Evolutionary conservation across 2,888 invertebrate species (phyloP).

Genomic region (Trachelus iudaicus): DNA sequence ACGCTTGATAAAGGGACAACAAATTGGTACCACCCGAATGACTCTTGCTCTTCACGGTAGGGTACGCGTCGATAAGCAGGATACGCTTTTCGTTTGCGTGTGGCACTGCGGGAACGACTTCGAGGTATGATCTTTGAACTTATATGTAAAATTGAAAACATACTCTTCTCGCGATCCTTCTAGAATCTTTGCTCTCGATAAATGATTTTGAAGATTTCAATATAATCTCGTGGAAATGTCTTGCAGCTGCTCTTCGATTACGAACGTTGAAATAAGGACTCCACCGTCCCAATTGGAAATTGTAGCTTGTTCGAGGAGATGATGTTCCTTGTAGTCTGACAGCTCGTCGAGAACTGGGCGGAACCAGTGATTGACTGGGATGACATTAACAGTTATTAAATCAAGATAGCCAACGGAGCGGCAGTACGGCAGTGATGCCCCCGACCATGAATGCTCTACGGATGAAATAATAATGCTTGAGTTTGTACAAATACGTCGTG

Average conservation of each 20-base stretch:
- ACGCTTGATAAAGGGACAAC: slow-evolving; percentile 63
- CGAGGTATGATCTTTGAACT: neutral
- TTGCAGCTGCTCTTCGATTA: neutral
- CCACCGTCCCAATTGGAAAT: slow-evolving; percentile 21
- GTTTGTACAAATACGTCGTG: slow-evolving; percentile 43
- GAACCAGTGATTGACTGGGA: slow-evolving; percentile 31
- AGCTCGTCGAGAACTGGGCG: slow-evolving; percentile 25
- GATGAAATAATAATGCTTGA: slow-evolving; percentile 42
- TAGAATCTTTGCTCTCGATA: neutral
- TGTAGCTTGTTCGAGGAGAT: slow-evolving; percentile 21
- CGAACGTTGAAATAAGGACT: slow-evolving; percentile 12
- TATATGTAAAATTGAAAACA: neutral
- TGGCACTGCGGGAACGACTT: neutral
- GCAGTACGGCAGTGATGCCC: neutral
- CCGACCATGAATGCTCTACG: slow-evolving; percentile 4
- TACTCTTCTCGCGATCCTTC: neutral
- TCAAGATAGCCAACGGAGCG: slow-evolving; percentile 41
- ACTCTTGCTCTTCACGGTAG: slow-evolving; percentile 56
- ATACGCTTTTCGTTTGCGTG: slow-evolving; percentile 25
- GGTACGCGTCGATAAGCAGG: slow-evolving; percentile 60
- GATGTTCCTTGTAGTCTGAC: slow-evolving; percentile 15
- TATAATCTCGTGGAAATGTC: neutral
- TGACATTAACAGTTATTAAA: slow-evolving; percentile 56
- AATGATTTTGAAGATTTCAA: neutral
- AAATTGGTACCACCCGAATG: slow-evolving; percentile 65